Percentiles rank a stretch among this genome's conserved stretches.
These are phyloP conservation scores for Chloebia gouldiae DNA, from an alignment of 2,113 vertebrate genomes.

Conservation along the genomic window DNA sequence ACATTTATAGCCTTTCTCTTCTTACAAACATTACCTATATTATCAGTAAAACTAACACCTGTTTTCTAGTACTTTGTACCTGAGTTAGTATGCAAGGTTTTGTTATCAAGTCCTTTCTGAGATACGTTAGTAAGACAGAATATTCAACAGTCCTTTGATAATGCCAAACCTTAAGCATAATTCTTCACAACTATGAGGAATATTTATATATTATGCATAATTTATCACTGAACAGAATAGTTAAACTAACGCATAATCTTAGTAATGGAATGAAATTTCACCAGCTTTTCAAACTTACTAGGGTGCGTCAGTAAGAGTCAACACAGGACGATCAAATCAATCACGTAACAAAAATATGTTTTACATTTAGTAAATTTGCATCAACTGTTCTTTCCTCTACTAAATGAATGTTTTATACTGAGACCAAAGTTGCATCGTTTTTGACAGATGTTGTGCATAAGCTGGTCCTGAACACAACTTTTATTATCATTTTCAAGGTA, in stretches of 20 bases:
- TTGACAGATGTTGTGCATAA: neutral
- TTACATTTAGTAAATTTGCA: neutral
- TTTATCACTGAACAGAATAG: neutral
- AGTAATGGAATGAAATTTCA: neutral
- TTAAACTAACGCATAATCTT: neutral
- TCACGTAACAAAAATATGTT: neutral
- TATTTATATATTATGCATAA: neutral
- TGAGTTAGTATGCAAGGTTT: neutral
- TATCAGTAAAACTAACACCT: neutral
- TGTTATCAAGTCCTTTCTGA: neutral
- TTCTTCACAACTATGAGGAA: neutral
- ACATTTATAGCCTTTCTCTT: neutral
- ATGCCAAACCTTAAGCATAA: neutral
- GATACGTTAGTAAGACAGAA: neutral
- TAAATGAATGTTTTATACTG: neutral
- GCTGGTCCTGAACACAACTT: neutral
- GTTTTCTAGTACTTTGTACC: neutral
- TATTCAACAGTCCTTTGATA: neutral
- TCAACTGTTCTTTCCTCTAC: neutral
- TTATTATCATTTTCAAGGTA: neutral
- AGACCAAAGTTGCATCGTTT: neutral
- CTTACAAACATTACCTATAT: neutral
- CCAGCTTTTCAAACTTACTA: neutral
- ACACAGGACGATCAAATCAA: neutral
- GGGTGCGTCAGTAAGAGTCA: neutral